A percentile compares a stretch with the other conserved stretches of the same genome.
Evolutionary conservation across 1,140 invertebrate species (phyloP).

Genomic region (Condylostylus longicornis): DNA sequence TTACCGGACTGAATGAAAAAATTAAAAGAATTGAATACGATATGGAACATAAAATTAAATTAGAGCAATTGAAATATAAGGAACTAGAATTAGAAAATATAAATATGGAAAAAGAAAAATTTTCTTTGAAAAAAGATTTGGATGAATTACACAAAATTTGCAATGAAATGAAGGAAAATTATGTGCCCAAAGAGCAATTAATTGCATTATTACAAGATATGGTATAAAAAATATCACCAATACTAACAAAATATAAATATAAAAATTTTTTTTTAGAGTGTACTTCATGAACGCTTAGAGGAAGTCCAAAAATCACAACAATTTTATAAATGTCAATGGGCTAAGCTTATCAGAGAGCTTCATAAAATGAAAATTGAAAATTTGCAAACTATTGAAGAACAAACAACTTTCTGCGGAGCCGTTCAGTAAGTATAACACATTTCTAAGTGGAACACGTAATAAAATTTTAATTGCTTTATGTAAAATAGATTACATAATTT

Average conservation of each 20-base stretch:
- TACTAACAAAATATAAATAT: too few species aligned
- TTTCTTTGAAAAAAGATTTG: not conserved
- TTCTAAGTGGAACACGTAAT: too few species aligned
- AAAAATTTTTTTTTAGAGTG: not conserved
- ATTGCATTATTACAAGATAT: not conserved
- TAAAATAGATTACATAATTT: too few species aligned
- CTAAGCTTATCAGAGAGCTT: conserved; percentile 1
- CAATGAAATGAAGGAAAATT: not conserved
- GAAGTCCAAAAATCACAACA: not conserved
- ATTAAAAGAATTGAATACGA: not conserved
- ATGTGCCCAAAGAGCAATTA: conserved; percentile 2
- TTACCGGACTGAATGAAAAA: not conserved
- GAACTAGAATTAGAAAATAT: conserved; percentile 1
- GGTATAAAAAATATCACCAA: not conserved
- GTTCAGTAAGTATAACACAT: too few species aligned
- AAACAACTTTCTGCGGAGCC: too few species aligned
- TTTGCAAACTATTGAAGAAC: not conserved
- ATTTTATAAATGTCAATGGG: conserved; percentile 5
- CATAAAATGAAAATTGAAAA: conserved; percentile 2
- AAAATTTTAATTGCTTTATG: too few species aligned
- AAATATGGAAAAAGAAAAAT: conserved; percentile 1
- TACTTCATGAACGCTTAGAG: conserved; percentile 1
- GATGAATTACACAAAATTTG: not conserved
- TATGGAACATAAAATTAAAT: conserved; percentile 3
- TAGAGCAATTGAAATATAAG: not conserved